Evolutionary conservation across 1,140 invertebrate genomes (phyloP).

Genomic region (Drosophila kohkoa): DNA sequence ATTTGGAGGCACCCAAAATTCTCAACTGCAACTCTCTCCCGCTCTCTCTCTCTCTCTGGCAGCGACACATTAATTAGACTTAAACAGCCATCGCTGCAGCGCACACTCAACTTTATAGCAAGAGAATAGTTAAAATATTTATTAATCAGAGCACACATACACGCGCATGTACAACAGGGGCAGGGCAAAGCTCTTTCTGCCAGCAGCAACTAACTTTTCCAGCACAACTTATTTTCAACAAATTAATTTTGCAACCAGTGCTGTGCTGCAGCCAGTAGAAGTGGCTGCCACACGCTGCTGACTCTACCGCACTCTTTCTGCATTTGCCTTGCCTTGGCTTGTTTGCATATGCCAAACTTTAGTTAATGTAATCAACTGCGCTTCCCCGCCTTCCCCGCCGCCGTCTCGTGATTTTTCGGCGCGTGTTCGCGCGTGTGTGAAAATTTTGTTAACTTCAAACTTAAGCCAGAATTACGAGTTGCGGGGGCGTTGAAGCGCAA

Average conservation of each 20-base stretch:
- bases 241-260: slow-evolving; percentile 76
- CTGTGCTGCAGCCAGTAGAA: slow-evolving; percentile 16
- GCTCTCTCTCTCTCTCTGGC: slow-evolving; percentile 12
- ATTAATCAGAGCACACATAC: slow-evolving; percentile 63
- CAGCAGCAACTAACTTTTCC: slow-evolving; percentile 60
- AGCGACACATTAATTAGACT: slow-evolving; percentile 63
- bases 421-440: slow-evolving; percentile 51
- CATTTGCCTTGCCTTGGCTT: slow-evolving; percentile 20
- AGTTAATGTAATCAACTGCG: slow-evolving; percentile 84
- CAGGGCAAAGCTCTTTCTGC: slow-evolving; percentile 32
- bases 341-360: slow-evolving; percentile 74
- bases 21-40: background rate
- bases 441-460: slow-evolving; percentile 76
- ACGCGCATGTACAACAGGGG: background rate
- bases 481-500: slow-evolving; percentile 59
- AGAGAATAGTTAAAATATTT: slow-evolving; percentile 45
- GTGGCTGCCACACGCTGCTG: slow-evolving; percentile 15
- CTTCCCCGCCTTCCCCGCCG: slow-evolving; percentile 5
- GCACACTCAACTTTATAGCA: background rate
- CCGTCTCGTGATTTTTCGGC: slow-evolving; percentile 52
- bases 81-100: slow-evolving; percentile 14
- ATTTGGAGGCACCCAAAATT: slow-evolving; percentile 47
- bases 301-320: background rate
- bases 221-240: slow-evolving; percentile 79
- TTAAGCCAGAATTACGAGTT: slow-evolving; percentile 66